Percentiles rank a stretch among this genome's conserved stretches.
Evolutionary conservation across 2,797 vertebrate species (phyloP).

Genomic region (Aulostomus chinensis): DNA sequence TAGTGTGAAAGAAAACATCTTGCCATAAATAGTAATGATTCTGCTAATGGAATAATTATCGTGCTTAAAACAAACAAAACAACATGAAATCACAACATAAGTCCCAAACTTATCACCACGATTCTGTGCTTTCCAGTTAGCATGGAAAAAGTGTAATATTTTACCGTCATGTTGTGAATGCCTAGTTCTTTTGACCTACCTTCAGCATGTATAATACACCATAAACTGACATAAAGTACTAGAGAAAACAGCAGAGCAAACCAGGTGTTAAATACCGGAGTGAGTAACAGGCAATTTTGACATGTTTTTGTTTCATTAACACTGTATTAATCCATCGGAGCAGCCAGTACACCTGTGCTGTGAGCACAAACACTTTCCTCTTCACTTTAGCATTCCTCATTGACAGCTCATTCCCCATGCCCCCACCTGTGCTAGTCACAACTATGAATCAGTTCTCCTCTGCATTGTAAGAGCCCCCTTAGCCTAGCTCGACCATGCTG

Average conservation of each 20-base stretch:
- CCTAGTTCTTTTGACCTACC: constrained; percentile 50
- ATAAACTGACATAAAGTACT: constrained; percentile 49
- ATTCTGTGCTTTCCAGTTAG: constrained; percentile 53
- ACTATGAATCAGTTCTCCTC: constrained; percentile 9
- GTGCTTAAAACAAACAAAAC: no score
- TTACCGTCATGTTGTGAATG: constrained; percentile 58
- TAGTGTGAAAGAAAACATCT: no score
- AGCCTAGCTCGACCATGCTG: constrained; percentile 63
- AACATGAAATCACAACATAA: no score
- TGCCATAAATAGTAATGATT: no score
- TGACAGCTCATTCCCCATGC: constrained; percentile 72
- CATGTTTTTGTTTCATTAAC: constrained; percentile 91
- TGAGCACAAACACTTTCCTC: constrained; percentile 60
- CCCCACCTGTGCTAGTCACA: constrained; percentile 78
- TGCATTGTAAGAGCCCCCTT: constrained; percentile 27
- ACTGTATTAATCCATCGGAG: constrained; percentile 81
- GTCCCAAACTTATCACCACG: constrained; percentile 47
- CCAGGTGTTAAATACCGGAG: constrained; percentile 61
- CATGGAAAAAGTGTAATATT: constrained; percentile 62
- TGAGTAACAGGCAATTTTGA: constrained; percentile 58
- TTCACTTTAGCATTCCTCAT: constrained; percentile 70
- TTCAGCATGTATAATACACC: constrained; percentile 36
- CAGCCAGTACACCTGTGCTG: constrained; percentile 64
- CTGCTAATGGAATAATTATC: no score
- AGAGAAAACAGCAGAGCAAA: constrained; percentile 46